phyloP scores from a whole-genome alignment of 2,888 invertebrate species.

The Brachyptera risi region DNA sequence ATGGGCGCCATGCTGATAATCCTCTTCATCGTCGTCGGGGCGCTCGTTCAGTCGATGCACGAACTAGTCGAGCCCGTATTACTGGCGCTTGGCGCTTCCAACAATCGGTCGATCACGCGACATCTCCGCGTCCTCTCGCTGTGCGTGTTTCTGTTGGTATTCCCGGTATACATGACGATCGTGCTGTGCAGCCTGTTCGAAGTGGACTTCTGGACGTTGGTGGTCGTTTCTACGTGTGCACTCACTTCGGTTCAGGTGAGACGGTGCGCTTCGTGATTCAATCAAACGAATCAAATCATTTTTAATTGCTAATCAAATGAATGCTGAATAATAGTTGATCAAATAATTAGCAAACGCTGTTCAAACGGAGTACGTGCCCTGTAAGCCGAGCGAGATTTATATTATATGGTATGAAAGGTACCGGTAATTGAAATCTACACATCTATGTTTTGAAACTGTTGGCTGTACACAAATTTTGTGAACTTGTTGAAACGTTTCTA shows the following conservation, averaged over 20 bases:
- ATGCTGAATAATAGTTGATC: too few species aligned
- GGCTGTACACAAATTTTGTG: too few species aligned
- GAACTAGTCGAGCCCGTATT: slow-evolving; percentile 51
- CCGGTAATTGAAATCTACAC: too few species aligned
- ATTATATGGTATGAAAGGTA: too few species aligned
- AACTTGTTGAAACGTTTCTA: too few species aligned
- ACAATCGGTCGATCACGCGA: slow-evolving; percentile 40
- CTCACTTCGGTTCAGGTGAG: slow-evolving; percentile 43
- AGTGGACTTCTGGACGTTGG: slow-evolving; percentile 49
- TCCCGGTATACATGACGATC: slow-evolving; percentile 46
- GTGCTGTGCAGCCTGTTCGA: slow-evolving; percentile 46
- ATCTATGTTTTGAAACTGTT: too few species aligned
- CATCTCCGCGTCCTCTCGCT: slow-evolving; percentile 44
- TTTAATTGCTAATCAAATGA: too few species aligned
- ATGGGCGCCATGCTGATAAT: slow-evolving; percentile 50
- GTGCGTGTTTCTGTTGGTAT: slow-evolving; percentile 44
- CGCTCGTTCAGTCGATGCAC: slow-evolving; percentile 52
- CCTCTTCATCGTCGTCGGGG: slow-evolving; percentile 51
- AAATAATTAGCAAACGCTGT: too few species aligned
- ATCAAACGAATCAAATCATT: too few species aligned
- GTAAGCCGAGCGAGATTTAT: too few species aligned
- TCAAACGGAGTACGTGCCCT: too few species aligned
- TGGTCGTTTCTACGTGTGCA: slow-evolving; percentile 50
- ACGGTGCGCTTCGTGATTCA: too few species aligned
- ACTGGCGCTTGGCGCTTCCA: slow-evolving; percentile 47